Percentiles rank a stretch among this genome's conserved stretches.
These are phyloP conservation scores for Oeneis ivallda DNA, from an alignment of 2,888 invertebrate species.

Conservation along the genomic window DNA sequence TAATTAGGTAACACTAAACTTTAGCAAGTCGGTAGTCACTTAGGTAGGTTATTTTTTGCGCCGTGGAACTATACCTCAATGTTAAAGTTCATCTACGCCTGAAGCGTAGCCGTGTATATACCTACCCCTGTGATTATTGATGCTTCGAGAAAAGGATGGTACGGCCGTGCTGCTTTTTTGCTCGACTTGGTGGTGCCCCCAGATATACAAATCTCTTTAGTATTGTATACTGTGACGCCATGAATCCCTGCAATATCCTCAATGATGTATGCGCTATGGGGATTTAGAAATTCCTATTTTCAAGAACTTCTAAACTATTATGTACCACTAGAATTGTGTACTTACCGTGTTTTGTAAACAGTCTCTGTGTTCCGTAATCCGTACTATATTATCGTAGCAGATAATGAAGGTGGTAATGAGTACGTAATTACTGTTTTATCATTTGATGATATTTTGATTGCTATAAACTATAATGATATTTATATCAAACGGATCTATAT, in stretches of 20 bases:
- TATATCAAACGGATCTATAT: neutral
- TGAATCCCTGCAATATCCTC: slow-evolving; percentile 37
- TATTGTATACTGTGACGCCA: slow-evolving; percentile 35
- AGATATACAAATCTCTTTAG: slow-evolving; percentile 37
- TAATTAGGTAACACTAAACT: too few species aligned
- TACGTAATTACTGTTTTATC: slow-evolving; percentile 27
- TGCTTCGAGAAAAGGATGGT: too few species aligned
- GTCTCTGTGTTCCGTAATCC: slow-evolving; percentile 13
- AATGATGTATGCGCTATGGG: slow-evolving; percentile 31
- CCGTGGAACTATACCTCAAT: neutral
- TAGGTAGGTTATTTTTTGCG: slow-evolving; percentile 3
- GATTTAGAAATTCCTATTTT: slow-evolving; percentile 27
- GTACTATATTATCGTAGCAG: slow-evolving; percentile 9
- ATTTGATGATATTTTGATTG: slow-evolving; percentile 25
- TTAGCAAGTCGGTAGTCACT: too few species aligned
- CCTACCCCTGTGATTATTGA: too few species aligned
- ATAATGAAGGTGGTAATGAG: slow-evolving; percentile 16
- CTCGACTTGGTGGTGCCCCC: too few species aligned
- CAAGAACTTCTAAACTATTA: slow-evolving; percentile 22
- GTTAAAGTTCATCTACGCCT: neutral
- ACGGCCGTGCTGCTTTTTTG: too few species aligned
- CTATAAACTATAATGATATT: slow-evolving; percentile 16
- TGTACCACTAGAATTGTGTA: neutral
- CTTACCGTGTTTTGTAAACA: slow-evolving; percentile 22
- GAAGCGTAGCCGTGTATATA: slow-evolving; percentile 5